Base-by-base conservation (phyloP, 2,888 invertebrate genomes). In the Myopa tessellatipennis region DNA sequence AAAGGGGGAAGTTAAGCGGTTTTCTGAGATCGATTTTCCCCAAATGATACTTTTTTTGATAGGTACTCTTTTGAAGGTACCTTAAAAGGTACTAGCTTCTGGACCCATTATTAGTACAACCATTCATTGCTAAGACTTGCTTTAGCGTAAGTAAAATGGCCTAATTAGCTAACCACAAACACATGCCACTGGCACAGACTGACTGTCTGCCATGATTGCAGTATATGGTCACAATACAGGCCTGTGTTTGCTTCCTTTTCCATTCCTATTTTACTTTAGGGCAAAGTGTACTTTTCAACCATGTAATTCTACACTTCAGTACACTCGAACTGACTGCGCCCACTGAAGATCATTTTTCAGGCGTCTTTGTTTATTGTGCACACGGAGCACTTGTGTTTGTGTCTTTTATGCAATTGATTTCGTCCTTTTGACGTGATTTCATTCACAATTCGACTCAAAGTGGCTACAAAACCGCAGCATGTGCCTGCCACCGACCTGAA, bases 391-490 rank as follows among this genome's bases (percentile, higher is more conserved):
- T 26, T 65, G 65, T 65, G 34, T 65, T 36, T 6, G 45, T 45
- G 45, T 65, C 79, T 71, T 78, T 80, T 78, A 70, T 74, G 74
- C 78, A 79, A 77, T 77, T 76, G 34, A 14, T 65, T 34, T 38
- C 38, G 77, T 73, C 68, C 77, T 73, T 79, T 77, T 77, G 81
- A 76, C 75, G 83, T 83, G 85, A 84, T 84, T 85, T 85, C 79
- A 79, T 81, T 79, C 82, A 83, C 70, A 70, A 77, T 78, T 80
- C 81, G 76, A 45, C 45, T 77, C 70, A 26, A 68, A 72, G 60
- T 77, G 73, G 58, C 74, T 61, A 81, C 78, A 77, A 82, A 83
- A 85, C 85, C 85, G 81, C 85, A 85, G 85, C 85, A 81, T 85
- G 84, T 82, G 85, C 65, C 75, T 69, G 50, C 61, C 26, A 52